Conservation (phyloP, 2,113 vertebrate species). For the Plecotus auritus region DNA sequence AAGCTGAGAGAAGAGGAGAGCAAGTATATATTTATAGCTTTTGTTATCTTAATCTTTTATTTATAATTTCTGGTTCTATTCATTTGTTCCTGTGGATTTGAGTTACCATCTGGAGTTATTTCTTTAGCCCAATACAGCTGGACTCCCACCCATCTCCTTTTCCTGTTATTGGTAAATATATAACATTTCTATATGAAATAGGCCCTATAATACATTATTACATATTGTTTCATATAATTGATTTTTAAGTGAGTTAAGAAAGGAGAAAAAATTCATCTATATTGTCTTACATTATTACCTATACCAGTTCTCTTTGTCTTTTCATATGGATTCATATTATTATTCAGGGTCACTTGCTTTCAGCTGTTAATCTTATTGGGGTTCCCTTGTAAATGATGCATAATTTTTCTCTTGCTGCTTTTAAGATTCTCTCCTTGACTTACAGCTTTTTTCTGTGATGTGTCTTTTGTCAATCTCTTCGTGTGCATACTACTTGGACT, state of each 20-base stretch:
- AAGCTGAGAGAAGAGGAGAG: background rate
- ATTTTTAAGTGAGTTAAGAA: background rate
- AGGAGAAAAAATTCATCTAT: background rate
- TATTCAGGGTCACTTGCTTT: background rate
- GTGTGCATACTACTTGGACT: background rate
- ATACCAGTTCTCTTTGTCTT: background rate
- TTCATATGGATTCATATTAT: background rate
- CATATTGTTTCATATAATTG: background rate
- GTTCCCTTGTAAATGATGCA: background rate
- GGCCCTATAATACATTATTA: background rate
- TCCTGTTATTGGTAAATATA: background rate
- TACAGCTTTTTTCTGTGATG: background rate
- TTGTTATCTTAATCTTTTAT: background rate
- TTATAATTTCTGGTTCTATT: background rate
- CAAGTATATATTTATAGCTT: background rate
- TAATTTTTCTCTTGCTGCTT: background rate
- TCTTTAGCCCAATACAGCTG: background rate
- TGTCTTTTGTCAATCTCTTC: background rate
- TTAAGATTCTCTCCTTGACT: background rate
- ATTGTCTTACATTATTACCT: background rate
- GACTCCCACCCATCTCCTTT: background rate
- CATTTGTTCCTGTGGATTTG: background rate
- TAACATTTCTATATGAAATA: background rate
- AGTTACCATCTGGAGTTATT: background rate
- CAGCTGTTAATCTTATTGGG: background rate